phyloP scores from a whole-genome alignment of 2,797 vertebrate genomes.

The Dipus sagitta region DNA sequence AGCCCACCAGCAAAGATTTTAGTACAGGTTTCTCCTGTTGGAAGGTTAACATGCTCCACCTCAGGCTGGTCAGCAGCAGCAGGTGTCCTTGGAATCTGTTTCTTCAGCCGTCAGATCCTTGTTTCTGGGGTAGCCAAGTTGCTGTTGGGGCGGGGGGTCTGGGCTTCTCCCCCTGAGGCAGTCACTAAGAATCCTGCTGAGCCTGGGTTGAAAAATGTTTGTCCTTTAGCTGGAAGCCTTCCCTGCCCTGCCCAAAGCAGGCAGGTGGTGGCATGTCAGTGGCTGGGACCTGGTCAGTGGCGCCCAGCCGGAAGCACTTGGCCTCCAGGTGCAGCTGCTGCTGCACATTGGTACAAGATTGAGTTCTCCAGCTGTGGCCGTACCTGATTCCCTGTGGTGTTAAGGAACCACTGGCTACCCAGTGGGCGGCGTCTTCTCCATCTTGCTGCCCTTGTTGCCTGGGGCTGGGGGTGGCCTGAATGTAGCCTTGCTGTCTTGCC shows the following conservation, averaged over 20 bases:
- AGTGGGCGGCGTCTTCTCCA: no score
- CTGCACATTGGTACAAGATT: rapidly evolving
- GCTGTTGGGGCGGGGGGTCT: background rate
- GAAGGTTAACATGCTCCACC: background rate
- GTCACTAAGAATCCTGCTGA: background rate
- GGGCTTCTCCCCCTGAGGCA: background rate
- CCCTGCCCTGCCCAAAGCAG: constrained; percentile 72
- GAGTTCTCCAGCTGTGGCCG: background rate
- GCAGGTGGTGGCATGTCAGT: constrained; percentile 78
- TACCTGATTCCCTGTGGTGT: background rate
- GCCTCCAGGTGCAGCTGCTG: background rate
- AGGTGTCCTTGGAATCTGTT: background rate
- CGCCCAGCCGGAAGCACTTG: background rate
- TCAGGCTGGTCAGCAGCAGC: background rate
- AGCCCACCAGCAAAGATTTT: background rate
- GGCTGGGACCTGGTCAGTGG: constrained; percentile 16
- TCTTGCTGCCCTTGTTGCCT: no score
- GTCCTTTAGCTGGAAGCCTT: constrained; percentile 62
- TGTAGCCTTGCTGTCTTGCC: background rate
- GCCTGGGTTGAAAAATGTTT: background rate
- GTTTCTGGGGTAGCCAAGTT: background rate
- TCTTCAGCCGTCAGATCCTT: background rate
- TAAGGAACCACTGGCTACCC: no score
- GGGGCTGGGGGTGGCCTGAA: no score
- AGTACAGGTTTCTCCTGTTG: background rate